A percentile compares a stretch with the other conserved stretches of the same genome.
Evolutionary conservation across 2,797 vertebrate genomes (phyloP).

Genomic region (Epinephelus awoara): DNA sequence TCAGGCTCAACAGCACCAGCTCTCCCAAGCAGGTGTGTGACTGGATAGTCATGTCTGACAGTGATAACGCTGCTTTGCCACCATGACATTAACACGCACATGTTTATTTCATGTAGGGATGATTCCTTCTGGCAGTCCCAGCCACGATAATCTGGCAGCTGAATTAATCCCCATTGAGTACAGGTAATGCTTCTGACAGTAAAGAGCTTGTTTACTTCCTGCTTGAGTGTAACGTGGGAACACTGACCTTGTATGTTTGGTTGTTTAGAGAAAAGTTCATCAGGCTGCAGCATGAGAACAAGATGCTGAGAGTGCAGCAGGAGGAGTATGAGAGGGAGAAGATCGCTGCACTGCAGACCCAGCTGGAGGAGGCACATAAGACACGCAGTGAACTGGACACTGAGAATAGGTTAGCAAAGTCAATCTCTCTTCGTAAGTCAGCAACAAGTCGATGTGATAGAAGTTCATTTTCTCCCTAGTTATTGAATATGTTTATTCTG

Average conservation of each 20-base stretch:
- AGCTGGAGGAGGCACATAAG: constrained; percentile 92
- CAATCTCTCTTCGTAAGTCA: background rate
- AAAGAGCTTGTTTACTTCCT: background rate
- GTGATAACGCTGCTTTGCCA: too few species aligned
- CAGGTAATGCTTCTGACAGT: constrained; percentile 83
- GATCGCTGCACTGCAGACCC: constrained; percentile 88
- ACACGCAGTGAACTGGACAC: constrained; percentile 91
- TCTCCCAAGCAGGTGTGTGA: constrained; percentile 91
- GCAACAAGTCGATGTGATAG: background rate
- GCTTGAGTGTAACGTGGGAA: background rate
- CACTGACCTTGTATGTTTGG: constrained; percentile 3
- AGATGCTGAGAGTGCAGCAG: constrained; percentile 95
- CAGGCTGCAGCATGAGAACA: constrained; percentile 96
- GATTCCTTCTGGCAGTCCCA: constrained; percentile 85
- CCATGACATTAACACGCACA: background rate
- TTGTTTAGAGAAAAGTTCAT: constrained; percentile 94
- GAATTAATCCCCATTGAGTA: constrained; percentile 96
- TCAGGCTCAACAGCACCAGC: constrained; percentile 93
- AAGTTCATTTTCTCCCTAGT: background rate
- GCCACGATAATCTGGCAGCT: constrained; percentile 94
- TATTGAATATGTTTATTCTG: background rate
- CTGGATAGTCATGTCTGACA: background rate
- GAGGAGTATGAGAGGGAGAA: constrained; percentile 92
- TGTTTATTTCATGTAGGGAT: constrained; percentile 69
- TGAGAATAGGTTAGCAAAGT: constrained; percentile 89